A percentile compares a stretch with the other conserved stretches of the same genome.
Conservation (phyloP, 1,140 invertebrate species). For the Gonioctena quinquepunctata region DNA sequence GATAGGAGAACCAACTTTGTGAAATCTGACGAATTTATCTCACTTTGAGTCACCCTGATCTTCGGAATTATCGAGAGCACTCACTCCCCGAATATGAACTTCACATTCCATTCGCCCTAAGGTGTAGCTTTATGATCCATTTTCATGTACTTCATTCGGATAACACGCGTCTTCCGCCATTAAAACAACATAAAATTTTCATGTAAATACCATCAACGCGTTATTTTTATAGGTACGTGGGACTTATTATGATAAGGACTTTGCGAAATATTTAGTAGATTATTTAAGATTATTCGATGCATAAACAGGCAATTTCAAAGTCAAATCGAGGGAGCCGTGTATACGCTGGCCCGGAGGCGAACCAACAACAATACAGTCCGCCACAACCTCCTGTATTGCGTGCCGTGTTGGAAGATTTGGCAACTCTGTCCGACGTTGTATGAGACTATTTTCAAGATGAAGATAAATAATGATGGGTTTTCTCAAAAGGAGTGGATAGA, state of each 20-base stretch:
- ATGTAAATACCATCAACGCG: conserved; percentile 8
- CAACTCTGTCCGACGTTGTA: no score
- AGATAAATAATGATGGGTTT: no score
- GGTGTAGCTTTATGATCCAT: neutral
- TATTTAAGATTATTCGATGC: conserved; percentile 35
- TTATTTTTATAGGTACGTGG: conserved; percentile 15
- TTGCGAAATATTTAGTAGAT: conserved; percentile 28
- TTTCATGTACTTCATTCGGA: neutral
- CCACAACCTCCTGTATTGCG: no score
- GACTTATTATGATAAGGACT: conserved; percentile 22
- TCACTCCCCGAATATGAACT: no score
- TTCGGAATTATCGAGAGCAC: no score
- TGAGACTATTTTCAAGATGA: no score
- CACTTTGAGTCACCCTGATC: no score
- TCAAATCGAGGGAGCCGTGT: conserved; percentile 51
- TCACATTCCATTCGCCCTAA: neutral
- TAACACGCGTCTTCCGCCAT: neutral
- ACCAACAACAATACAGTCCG: conserved; percentile 49
- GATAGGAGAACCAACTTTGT: no score
- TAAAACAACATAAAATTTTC: conserved; percentile 24
- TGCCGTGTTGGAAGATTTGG: no score
- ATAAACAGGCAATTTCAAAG: conserved; percentile 52
- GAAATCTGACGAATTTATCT: no score
- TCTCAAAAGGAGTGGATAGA: no score
- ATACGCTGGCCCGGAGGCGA: conserved; percentile 2